phyloP scores from a whole-genome alignment of 2,113 vertebrate genomes.

The Microtus ochrogaster region DNA sequence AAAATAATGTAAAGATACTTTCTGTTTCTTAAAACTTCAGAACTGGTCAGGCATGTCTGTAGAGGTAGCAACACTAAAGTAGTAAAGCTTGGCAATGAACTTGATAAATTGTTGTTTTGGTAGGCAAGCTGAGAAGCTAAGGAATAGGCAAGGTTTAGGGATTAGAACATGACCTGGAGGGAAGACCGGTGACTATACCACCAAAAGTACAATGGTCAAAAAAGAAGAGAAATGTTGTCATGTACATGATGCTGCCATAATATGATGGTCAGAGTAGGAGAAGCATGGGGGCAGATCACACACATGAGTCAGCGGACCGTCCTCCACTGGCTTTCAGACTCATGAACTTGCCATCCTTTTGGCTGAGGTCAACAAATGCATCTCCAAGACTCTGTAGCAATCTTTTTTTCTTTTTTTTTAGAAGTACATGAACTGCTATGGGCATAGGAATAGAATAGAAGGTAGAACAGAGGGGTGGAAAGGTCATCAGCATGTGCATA shows the following conservation, averaged over 20 bases:
- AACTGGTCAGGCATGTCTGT: not conserved
- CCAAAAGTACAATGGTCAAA: not conserved
- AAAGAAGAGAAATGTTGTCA: not conserved
- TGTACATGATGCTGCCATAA: not conserved
- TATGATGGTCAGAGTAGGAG: not conserved
- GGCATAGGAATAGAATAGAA: not conserved
- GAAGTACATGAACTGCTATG: not conserved
- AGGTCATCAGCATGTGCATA: not conserved
- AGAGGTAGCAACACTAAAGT: not conserved
- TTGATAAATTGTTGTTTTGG: not conserved
- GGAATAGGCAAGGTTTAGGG: not conserved
- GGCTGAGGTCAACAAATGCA: not conserved
- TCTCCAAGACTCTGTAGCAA: not conserved
- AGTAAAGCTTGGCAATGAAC: not conserved
- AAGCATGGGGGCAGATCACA: not conserved
- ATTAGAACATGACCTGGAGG: not conserved
- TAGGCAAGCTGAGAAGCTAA: not conserved
- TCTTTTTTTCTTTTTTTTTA: not conserved
- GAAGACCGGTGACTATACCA: not conserved
- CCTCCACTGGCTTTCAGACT: not conserved
- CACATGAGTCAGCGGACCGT: too few relatives aligned
- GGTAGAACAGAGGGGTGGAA: not conserved
- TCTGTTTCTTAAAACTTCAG: not conserved
- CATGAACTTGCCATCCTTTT: not conserved
- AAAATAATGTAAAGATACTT: not conserved